Percentiles rank a stretch among this genome's conserved stretches.
These are phyloP conservation scores for Drosophila pachea DNA, from an alignment of 1,140 invertebrate genomes.

Conservation along the genomic window DNA sequence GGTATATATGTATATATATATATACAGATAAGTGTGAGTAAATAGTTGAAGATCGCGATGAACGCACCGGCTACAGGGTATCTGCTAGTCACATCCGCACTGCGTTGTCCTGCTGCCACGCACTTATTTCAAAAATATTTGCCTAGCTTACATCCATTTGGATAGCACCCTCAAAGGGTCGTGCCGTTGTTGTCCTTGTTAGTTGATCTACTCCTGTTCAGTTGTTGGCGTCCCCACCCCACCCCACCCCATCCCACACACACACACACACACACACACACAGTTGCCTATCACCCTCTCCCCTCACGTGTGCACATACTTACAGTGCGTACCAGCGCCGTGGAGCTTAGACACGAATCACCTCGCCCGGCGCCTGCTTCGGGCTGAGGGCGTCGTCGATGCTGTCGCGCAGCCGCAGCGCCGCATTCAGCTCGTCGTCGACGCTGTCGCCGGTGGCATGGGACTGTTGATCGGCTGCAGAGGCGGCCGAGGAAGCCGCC, in stretches of 20 bases:
- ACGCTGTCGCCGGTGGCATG: slow-evolving; percentile 10
- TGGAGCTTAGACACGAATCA: slow-evolving; percentile 71
- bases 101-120: slow-evolving; percentile 47
- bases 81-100: neutral
- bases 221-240: neutral
- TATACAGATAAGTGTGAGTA: neutral
- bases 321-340: slow-evolving; percentile 35
- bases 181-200: slow-evolving; percentile 7
- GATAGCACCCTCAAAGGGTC: slow-evolving; percentile 19
- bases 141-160: slow-evolving; percentile 37
- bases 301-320: slow-evolving; percentile 30
- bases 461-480: slow-evolving; percentile 14
- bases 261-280: neutral
- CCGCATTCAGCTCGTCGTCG: slow-evolving; percentile 48
- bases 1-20: neutral
- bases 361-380: slow-evolving; percentile 68
- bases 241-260: neutral
- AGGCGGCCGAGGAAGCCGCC: slow-evolving; percentile 1
- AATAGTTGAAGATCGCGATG: neutral
- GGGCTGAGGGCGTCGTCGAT: slow-evolving; percentile 67
- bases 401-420: slow-evolving; percentile 61
- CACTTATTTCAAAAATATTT: slow-evolving; percentile 58
- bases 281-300: neutral
- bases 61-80: neutral
- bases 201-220: neutral